phyloP scores from a whole-genome alignment of 1,140 invertebrate genomes.

The Phortica variegata region DNA sequence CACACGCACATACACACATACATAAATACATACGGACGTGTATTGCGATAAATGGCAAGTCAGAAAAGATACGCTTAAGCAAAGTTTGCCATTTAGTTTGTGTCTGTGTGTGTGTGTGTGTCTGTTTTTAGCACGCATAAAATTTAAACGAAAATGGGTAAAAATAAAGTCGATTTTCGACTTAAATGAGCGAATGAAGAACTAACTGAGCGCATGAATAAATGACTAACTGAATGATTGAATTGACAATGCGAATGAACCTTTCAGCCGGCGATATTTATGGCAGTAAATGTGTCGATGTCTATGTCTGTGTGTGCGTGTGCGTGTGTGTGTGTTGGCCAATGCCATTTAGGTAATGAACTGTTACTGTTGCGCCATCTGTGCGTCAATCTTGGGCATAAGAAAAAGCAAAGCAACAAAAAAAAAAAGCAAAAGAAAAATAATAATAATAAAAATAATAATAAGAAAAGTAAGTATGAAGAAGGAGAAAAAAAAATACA shows the following conservation, averaged over 20 bases:
- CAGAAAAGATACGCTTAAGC: constrained; percentile 11
- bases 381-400: constrained; percentile 40
- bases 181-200: no score
- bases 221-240: no score
- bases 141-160: background rate
- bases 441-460: background rate
- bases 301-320: no score
- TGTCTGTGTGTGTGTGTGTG: constrained; percentile 2
- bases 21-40: background rate
- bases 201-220: no score
- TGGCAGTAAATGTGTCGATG: background rate
- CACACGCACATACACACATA: constrained; percentile 1
- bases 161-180: no score
- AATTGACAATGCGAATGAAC: no score
- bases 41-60: no score
- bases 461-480: background rate
- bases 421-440: background rate
- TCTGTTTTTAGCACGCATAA: constrained; percentile 7
- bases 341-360: constrained; percentile 51
- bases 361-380: constrained; percentile 49
- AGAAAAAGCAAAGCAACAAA: constrained; percentile 44
- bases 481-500: background rate
- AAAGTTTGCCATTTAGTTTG: constrained; percentile 29
- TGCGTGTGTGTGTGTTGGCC: background rate
- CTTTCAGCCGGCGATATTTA: background rate